Evolutionary conservation across 2,797 vertebrate genomes (phyloP).

Genomic region (Capromys pilorides): DNA sequence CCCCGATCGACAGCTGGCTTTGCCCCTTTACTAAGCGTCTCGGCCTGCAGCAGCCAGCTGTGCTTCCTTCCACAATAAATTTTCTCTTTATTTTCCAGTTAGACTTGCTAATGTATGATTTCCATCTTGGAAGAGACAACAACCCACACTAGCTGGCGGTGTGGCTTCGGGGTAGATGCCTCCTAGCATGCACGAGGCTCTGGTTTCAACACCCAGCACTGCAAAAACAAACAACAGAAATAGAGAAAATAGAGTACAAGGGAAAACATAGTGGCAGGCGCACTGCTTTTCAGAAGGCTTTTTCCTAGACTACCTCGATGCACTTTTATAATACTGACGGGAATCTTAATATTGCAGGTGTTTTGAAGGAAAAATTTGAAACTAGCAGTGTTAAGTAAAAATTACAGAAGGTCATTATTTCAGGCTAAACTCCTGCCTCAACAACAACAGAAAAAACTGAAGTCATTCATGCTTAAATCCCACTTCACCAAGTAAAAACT

Average conservation of each 20-base stretch:
- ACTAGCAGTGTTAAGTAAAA: not conserved
- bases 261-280: not conserved
- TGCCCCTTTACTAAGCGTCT: not conserved
- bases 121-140: not conserved
- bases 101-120: not conserved
- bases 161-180: not conserved
- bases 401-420: not conserved
- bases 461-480: not conserved
- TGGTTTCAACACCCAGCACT: not conserved
- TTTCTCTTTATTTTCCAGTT: not conserved
- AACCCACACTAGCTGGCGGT: not conserved
- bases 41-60: not conserved
- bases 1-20: not conserved
- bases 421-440: not conserved
- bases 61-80: not conserved
- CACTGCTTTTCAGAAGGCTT: not conserved
- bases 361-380: constrained; percentile 9
- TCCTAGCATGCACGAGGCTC: not conserved
- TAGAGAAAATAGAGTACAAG: not conserved
- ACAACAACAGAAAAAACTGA: not conserved
- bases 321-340: not conserved
- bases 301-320: not conserved
- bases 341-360: not conserved
- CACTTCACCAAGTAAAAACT: not conserved
- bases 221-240: not conserved